These are phyloP conservation scores for Timema cristinae DNA, from an alignment of 2,888 invertebrate species.

Conservation along the genomic window DNA sequence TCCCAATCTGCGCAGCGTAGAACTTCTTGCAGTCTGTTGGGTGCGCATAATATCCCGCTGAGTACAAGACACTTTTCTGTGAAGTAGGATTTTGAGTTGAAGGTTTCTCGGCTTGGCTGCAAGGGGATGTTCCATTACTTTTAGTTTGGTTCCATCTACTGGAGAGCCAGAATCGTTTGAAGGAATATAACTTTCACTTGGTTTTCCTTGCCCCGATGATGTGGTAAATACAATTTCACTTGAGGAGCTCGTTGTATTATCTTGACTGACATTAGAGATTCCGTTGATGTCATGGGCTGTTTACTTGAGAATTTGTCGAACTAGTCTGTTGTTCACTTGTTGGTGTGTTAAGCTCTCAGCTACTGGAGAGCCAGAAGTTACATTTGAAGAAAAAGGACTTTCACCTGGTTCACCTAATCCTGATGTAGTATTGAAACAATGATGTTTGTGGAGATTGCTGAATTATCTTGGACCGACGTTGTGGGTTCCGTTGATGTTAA, in stretches of 20 bases:
- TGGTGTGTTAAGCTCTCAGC: background rate
- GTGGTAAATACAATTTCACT: background rate
- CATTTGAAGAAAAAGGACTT: background rate
- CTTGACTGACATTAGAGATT: background rate
- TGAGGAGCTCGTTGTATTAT: background rate
- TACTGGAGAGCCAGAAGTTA: background rate
- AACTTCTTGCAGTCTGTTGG: slow-evolving; percentile 67
- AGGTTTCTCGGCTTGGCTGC: slow-evolving; percentile 19
- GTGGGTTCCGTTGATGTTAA: background rate
- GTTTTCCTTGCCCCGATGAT: background rate
- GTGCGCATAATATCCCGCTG: slow-evolving; percentile 69
- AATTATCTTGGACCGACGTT: background rate
- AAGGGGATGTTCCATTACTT: slow-evolving; percentile 18
- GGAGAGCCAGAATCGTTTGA: slow-evolving; percentile 18
- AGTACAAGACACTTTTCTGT: slow-evolving; percentile 47
- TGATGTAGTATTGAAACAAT: background rate
- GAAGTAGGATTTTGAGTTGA: slow-evolving; percentile 25
- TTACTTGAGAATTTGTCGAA: slow-evolving; percentile 9
- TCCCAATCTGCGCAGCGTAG: slow-evolving; percentile 70
- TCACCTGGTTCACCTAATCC: background rate
- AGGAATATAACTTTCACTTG: background rate
- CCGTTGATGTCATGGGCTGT: background rate
- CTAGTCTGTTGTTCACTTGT: slow-evolving; percentile 7
- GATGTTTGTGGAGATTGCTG: background rate
- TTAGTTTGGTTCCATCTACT: slow-evolving; percentile 20